Conservation (phyloP, 30 jellyfish, hydroid and myxozoan species). For the Aurelia sp. region DNA sequence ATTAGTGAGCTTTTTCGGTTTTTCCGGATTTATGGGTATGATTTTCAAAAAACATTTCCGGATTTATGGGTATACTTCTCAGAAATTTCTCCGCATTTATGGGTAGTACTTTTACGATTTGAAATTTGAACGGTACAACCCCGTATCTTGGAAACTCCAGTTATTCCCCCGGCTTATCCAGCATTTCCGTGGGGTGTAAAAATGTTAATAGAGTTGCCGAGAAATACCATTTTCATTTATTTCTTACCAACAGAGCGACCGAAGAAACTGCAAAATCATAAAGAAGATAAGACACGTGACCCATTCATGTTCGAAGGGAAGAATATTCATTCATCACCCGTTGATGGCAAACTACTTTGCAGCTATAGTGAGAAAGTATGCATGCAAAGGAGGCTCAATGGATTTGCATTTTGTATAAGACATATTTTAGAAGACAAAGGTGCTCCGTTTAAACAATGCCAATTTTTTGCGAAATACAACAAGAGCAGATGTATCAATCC, state of each 20-base stretch:
- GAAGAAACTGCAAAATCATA: slow-evolving; percentile 6
- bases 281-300: slow-evolving; percentile 19
- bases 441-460: slow-evolving; percentile 98
- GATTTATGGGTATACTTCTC: no score
- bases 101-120: no score
- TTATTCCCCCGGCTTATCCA: no score
- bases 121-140: no score
- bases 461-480: slow-evolving; percentile 76
- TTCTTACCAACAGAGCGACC: neutral
- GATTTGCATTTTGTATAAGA: slow-evolving; percentile 95
- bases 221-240: no score
- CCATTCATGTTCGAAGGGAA: slow-evolving; percentile 89
- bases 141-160: no score
- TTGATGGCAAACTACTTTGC: slow-evolving; percentile 94
- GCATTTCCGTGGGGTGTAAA: no score
- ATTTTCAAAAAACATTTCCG: no score
- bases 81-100: no score
- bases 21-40: no score
- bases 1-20: no score
- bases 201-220: no score
- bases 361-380: slow-evolving; percentile 94
- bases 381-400: slow-evolving; percentile 94
- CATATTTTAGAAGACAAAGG: slow-evolving; percentile 92
- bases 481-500: slow-evolving; percentile 93
- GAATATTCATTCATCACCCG: slow-evolving; percentile 93